These are phyloP conservation scores for Oligia latruncula DNA, from an alignment of 2,888 invertebrate genomes.

Conservation along the genomic window DNA sequence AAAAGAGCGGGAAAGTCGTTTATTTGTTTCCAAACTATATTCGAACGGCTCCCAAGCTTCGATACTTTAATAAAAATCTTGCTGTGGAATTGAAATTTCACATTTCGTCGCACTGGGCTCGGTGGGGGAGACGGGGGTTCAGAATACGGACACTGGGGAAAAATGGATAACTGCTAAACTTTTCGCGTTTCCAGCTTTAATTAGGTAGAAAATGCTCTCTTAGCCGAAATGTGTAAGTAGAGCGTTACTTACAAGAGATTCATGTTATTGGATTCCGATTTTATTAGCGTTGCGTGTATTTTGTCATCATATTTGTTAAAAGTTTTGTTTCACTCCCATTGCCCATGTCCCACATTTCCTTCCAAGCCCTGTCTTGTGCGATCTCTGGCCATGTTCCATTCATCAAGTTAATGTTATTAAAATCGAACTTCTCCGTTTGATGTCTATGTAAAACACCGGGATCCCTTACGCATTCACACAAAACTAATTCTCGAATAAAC, in stretches of 20 bases:
- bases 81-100: slow-evolving; percentile 84
- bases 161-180: slow-evolving; percentile 75
- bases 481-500: slow-evolving; percentile 52
- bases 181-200: slow-evolving; percentile 72
- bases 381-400: background rate
- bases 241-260: slow-evolving; percentile 52
- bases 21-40: slow-evolving; percentile 89
- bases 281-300: slow-evolving; percentile 4
- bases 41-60: slow-evolving; percentile 79
- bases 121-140: slow-evolving; percentile 57
- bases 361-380: background rate
- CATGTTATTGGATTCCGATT: slow-evolving; percentile 26
- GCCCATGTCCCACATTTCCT: background rate
- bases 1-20: slow-evolving; percentile 84
- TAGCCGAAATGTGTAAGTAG: slow-evolving; percentile 58
- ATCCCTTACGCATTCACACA: slow-evolving; percentile 30
- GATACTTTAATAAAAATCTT: slow-evolving; percentile 83
- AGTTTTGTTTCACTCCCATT: background rate
- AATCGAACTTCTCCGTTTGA: background rate
- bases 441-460: slow-evolving; percentile 9
- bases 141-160: slow-evolving; percentile 65
- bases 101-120: slow-evolving; percentile 77
- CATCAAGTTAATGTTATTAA: background rate
- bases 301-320: background rate
- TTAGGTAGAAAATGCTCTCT: slow-evolving; percentile 73